Conservation (phyloP, 2,797 vertebrate species). For the Melanotaenia pygmaea region DNA sequence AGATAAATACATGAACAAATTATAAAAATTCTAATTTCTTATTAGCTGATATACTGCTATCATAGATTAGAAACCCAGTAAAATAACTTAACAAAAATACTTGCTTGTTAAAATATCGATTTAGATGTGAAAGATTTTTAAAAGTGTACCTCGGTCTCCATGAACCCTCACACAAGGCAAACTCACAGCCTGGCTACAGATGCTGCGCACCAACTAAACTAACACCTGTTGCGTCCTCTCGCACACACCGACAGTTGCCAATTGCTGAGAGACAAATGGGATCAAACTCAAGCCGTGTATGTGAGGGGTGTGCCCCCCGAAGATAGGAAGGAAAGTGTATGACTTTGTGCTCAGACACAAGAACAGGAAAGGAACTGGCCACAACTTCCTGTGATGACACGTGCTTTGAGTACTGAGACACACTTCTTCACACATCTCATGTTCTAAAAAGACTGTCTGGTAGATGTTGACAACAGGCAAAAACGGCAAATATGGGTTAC, state of each 20-base stretch:
- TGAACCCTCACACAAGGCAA: slow-evolving; percentile 49
- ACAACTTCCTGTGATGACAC: slow-evolving; percentile 86
- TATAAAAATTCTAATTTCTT: fast-evolving
- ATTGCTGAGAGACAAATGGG: slow-evolving; percentile 28
- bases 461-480: not conserved
- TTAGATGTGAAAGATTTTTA: not conserved
- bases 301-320: slow-evolving; percentile 41
- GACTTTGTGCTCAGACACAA: slow-evolving; percentile 27
- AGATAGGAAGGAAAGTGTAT: slow-evolving; percentile 48
- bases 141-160: slow-evolving; percentile 84
- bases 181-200: slow-evolving; percentile 14
- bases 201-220: slow-evolving; percentile 34
- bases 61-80: not conserved
- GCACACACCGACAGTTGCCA: slow-evolving; percentile 53
- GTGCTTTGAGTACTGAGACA: slow-evolving; percentile 28
- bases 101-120: no score
- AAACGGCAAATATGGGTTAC: not conserved
- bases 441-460: slow-evolving; percentile 5
- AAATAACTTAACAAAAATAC: not conserved
- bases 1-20: not conserved
- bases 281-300: slow-evolving; percentile 13
- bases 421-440: not conserved
- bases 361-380: slow-evolving; percentile 85
- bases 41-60: not conserved
- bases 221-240: slow-evolving; percentile 55